A percentile compares a stretch with the other conserved stretches of the same genome.
phyloP scores from a whole-genome alignment of 2,888 invertebrate genomes.

The Calliphora vomitoria region DNA sequence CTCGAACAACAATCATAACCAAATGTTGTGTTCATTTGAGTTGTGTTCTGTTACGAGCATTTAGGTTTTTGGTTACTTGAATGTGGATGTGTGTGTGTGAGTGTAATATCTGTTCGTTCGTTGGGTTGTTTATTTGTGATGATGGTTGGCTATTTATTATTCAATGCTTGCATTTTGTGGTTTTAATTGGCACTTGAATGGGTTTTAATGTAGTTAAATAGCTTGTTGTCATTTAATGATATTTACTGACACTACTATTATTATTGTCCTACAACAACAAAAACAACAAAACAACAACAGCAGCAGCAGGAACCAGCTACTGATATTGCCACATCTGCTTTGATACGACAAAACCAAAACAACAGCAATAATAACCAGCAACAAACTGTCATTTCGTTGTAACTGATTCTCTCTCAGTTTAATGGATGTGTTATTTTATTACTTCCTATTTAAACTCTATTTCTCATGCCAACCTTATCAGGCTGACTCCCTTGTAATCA shows the following conservation, averaged over 20 bases:
- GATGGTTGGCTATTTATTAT: conserved; percentile 69
- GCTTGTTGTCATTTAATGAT: conserved; percentile 72
- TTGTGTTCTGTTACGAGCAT: conserved; percentile 42
- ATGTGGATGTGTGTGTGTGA: not conserved
- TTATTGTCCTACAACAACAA: conserved; percentile 37
- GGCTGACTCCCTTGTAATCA: not conserved
- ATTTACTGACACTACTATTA: conserved; percentile 66
- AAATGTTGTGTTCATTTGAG: conserved; percentile 43
- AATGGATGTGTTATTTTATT: conserved; percentile 66
- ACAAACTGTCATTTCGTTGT: conserved; percentile 47
- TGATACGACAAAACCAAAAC: conserved; percentile 16
- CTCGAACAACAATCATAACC: conserved; percentile 39
- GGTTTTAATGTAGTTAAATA: conserved; percentile 73
- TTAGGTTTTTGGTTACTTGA: conserved; percentile 51
- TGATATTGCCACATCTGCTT: conserved; percentile 57
- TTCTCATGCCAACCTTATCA: not conserved
- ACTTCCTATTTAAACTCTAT: conserved; percentile 38
- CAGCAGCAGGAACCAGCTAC: conserved; percentile 18
- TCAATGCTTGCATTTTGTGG: conserved; percentile 73
- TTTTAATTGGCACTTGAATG: conserved; percentile 74
- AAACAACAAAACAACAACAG: conserved; percentile 19
- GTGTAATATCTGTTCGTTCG: conserved; percentile 15
- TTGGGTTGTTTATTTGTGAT: conserved; percentile 42
- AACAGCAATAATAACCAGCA: conserved; percentile 24
- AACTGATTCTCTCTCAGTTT: conserved; percentile 57